These are phyloP conservation scores for Troides aeacus DNA, from an alignment of 2,888 invertebrate genomes.

Conservation along the genomic window DNA sequence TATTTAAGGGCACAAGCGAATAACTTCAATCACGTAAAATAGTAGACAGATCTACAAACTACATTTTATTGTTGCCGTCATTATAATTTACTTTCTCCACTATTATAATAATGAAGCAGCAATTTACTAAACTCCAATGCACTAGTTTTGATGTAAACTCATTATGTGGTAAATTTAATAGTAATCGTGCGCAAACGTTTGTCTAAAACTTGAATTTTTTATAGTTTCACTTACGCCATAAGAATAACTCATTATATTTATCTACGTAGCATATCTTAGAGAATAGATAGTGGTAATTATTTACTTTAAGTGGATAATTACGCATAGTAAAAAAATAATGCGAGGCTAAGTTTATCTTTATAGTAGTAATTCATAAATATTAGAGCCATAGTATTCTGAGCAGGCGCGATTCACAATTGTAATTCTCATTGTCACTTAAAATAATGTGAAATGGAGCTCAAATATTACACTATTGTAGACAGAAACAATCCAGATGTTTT, in stretches of 20 bases:
- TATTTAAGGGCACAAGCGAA: background rate
- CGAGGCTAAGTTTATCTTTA: too few species aligned
- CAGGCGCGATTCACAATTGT: too few species aligned
- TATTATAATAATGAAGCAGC: background rate
- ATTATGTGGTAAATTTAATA: slow-evolving; percentile 3
- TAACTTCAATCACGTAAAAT: background rate
- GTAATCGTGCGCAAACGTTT: background rate
- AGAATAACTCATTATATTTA: background rate
- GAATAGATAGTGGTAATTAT: background rate
- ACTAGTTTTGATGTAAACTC: background rate
- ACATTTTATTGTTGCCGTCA: background rate
- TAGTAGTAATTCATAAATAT: too few species aligned
- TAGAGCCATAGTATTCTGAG: too few species aligned
- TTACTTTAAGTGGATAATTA: too few species aligned
- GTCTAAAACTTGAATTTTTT: background rate
- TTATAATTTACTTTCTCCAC: background rate
- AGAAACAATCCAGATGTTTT: too few species aligned
- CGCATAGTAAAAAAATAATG: too few species aligned
- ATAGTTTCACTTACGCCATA: background rate
- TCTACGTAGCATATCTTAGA: background rate
- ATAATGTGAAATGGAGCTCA: too few species aligned
- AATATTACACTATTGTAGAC: too few species aligned
- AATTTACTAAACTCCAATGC: background rate
- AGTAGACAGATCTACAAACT: background rate
- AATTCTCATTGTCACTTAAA: too few species aligned